These are phyloP conservation scores for Delichon dasypus DNA, from an alignment of 2,797 vertebrate species.

Conservation along the genomic window DNA sequence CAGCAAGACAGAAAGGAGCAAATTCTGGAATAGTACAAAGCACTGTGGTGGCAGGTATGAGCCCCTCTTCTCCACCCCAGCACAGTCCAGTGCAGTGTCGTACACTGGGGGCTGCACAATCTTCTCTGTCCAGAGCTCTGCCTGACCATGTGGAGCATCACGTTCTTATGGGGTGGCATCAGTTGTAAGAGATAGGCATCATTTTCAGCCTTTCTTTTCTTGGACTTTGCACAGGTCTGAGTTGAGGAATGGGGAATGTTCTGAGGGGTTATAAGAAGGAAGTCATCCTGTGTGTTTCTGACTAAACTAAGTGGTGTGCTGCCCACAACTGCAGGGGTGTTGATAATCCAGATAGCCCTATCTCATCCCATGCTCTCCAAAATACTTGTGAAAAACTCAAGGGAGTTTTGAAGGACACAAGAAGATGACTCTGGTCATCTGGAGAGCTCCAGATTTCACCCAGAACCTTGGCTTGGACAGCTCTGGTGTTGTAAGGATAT, in stretches of 20 bases:
- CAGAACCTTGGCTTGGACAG: background rate
- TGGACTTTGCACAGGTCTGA: background rate
- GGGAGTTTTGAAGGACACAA: background rate
- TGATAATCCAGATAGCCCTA: background rate
- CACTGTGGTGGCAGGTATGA: background rate
- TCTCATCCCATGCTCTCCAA: background rate
- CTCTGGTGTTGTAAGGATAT: background rate
- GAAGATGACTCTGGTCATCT: background rate
- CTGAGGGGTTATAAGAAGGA: background rate
- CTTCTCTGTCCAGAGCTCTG: background rate
- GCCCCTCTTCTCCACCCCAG: background rate
- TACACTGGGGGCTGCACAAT: background rate
- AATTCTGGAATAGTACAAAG: background rate
- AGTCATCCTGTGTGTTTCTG: background rate
- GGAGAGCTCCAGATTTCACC: background rate
- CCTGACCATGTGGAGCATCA: background rate
- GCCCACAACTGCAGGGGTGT: background rate
- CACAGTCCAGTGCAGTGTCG: background rate
- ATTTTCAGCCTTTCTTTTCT: background rate
- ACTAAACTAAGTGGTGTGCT: fast-evolving
- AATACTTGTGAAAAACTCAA: background rate
- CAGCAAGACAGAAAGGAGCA: background rate
- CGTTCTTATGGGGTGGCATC: background rate
- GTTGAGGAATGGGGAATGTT: background rate
- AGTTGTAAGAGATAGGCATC: background rate